Percentiles rank a stretch among this genome's conserved stretches.
Conservation (phyloP, 2,888 invertebrate species). For the Pristionchus japonicus region DNA sequence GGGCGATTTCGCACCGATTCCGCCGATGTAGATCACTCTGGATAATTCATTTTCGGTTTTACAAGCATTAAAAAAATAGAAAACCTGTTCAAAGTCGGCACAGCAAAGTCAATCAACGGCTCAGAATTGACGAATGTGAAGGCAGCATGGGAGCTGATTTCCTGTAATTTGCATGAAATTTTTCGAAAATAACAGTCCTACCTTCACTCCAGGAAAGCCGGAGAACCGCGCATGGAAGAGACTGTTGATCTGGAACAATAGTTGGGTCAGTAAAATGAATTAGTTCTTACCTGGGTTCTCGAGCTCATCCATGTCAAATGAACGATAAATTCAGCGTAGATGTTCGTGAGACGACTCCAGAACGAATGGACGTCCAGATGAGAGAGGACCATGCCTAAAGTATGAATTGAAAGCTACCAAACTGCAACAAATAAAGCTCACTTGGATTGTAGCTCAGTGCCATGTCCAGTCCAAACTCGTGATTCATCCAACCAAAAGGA, state of each 20-base stretch:
- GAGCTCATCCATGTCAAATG: not conserved
- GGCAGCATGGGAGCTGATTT: not conserved
- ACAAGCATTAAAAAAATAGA: not conserved
- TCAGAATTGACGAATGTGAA: not conserved
- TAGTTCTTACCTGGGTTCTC: not conserved
- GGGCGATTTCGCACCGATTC: not conserved
- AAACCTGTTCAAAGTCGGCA: not conserved
- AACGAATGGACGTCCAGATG: constrained; percentile 14
- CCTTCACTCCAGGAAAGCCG: not conserved
- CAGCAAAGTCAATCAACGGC: not conserved
- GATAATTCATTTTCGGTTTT: not conserved
- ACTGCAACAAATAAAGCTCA: not conserved
- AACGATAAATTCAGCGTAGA: not conserved
- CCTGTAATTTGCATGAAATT: too few relatives aligned
- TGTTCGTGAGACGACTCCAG: not conserved
- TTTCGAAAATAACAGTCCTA: too few relatives aligned
- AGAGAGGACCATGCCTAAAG: not conserved
- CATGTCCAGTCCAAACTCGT: not conserved
- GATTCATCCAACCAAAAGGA: not conserved
- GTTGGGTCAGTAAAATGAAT: not conserved
- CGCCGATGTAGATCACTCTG: constrained; percentile 32
- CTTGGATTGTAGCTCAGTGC: constrained; percentile 9
- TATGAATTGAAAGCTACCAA: not conserved
- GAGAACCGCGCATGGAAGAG: not conserved
- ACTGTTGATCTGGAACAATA: not conserved